These are phyloP conservation scores for Drosophila lacteicornis DNA, from an alignment of 1,140 invertebrate genomes.

Conservation along the genomic window DNA sequence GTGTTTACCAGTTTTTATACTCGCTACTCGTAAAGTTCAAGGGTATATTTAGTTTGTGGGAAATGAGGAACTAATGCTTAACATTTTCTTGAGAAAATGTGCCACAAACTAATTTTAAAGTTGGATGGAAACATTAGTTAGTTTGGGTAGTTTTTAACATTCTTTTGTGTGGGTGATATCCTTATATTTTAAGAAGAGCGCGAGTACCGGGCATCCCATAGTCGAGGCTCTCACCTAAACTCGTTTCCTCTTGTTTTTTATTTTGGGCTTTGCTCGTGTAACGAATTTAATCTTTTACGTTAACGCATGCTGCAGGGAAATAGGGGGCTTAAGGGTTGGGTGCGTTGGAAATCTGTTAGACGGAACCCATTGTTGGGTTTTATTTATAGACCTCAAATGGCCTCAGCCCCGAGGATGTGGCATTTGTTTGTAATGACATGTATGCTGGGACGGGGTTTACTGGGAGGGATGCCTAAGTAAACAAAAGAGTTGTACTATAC, in stretches of 20 bases:
- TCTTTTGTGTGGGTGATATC: neutral
- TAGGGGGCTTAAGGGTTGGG: neutral
- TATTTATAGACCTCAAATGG: conserved; percentile 77
- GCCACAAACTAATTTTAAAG: neutral
- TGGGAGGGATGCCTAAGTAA: conserved; percentile 57
- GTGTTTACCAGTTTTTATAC: conserved; percentile 42
- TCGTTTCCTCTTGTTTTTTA: neutral
- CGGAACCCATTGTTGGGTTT: conserved; percentile 62
- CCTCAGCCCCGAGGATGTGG: conserved; percentile 63
- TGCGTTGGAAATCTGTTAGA: conserved; percentile 47
- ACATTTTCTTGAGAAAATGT: neutral
- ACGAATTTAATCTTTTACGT: conserved; percentile 74
- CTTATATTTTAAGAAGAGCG: neutral
- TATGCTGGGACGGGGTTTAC: conserved; percentile 4
- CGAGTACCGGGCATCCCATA: neutral
- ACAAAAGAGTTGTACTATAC: conserved; percentile 64
- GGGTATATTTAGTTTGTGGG: neutral
- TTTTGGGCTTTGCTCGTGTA: conserved; percentile 32
- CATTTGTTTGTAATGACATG: conserved; percentile 60
- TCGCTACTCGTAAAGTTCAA: neutral
- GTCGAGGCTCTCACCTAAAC: neutral
- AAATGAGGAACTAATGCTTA: no score
- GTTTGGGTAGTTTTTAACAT: neutral
- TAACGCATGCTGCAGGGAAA: conserved; percentile 49
- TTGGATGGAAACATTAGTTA: neutral